Base-by-base conservation (phyloP, 2,888 invertebrate genomes). In the Metellina segmentata region DNA sequence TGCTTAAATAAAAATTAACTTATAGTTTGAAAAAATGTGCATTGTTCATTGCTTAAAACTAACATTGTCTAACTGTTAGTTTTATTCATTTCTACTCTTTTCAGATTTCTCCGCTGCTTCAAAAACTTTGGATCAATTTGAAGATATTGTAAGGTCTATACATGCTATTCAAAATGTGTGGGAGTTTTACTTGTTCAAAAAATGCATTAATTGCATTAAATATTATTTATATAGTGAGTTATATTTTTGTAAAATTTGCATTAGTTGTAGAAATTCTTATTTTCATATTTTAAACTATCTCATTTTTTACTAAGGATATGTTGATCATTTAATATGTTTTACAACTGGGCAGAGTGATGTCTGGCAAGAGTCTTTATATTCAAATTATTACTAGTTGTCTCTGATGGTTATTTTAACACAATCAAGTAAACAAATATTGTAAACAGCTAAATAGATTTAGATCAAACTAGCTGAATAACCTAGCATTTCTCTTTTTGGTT, bases 191-290 rank as follows among this genome's bases (percentile, higher is more conserved):
- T 7, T 90, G 90, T 72, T 90, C 85, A 69, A 90, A 90, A 74
- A 90, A 90, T 85, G 90, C 90, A 69, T 81, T 90, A 48, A 90
- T 90, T 81, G 90, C 90, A 74, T 85, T 90, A 61, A 90, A 90
- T 72, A 90, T 90, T 34, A 79, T 90, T 20, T 90, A 90, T 74
- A 90, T 90, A 69, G 90, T 90, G 85, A 90, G 90, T 85, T 7
- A 9, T 8, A 72, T n/a, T n/a, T 77, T 75, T 75, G 20, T 34
- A 20, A 74, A 7, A 7, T 19, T 5, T 20, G 13, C 20, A 20
- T 9, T 6, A 34, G 19, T 7, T 20, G 13, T 19, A 74, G 7
- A 16, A 74, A 11, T 20, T 74, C 6, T 20, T 74, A 9, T 74
- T 34, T 74, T 0, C 7, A 74, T 20, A 20, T 20, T 74, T 20